phyloP scores from a whole-genome alignment of 1,140 invertebrate genomes.

The Ptiloglossa arizonensis region DNA sequence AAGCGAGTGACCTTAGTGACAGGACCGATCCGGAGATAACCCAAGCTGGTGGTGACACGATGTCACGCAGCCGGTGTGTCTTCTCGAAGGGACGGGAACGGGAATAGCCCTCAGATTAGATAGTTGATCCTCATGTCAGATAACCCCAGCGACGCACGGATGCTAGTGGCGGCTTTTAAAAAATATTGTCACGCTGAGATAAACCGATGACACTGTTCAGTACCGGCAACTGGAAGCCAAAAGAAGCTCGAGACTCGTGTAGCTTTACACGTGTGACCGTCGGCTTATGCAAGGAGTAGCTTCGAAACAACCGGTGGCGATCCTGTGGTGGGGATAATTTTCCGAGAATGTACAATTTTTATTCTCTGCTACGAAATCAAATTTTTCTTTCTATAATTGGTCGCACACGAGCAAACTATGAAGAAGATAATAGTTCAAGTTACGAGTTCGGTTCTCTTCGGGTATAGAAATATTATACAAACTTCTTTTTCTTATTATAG shows the following conservation, averaged over 20 bases:
- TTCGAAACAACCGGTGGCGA: too few relatives aligned
- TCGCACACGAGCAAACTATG: neutral
- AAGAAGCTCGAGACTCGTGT: neutral
- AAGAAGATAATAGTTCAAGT: too few relatives aligned
- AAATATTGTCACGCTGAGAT: conserved; percentile 56
- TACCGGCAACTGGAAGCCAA: conserved; percentile 15
- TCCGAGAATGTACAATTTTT: neutral
- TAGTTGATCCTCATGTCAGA: conserved; percentile 55
- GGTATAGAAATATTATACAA: too few relatives aligned
- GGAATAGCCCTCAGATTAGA: conserved; percentile 59
- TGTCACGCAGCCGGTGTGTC: conserved; percentile 63
- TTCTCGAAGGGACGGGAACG: conserved; percentile 39
- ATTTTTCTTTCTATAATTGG: neutral
- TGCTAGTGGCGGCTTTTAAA: conserved; percentile 21
- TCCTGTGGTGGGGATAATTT: too few relatives aligned
- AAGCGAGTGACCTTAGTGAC: conserved; percentile 35
- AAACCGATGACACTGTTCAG: conserved; percentile 36
- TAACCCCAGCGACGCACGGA: conserved; percentile 45
- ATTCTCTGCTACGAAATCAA: too few relatives aligned
- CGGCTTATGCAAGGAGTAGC: too few relatives aligned
- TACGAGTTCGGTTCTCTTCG: too few relatives aligned
- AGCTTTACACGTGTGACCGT: too few relatives aligned
- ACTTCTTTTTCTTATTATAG: too few relatives aligned
- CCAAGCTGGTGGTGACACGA: conserved; percentile 53
- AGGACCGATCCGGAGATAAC: conserved; percentile 55